These are phyloP conservation scores for Pogonomyrmex californicus DNA, from an alignment of 1,140 invertebrate genomes.

Conservation along the genomic window DNA sequence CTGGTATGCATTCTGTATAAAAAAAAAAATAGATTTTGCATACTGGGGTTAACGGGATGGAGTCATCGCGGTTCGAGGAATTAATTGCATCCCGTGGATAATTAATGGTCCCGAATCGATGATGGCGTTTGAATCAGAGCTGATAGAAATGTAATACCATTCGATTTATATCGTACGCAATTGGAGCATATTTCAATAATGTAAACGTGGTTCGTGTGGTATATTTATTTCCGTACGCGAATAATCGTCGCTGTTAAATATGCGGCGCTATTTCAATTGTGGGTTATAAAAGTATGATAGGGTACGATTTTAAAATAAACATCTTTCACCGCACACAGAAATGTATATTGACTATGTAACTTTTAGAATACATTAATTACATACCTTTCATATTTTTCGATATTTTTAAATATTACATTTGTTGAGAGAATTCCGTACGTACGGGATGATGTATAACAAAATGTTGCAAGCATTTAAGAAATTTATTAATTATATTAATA, in stretches of 20 bases:
- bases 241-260: conserved; percentile 39
- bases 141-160: conserved; percentile 56
- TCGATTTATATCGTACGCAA: conserved; percentile 49
- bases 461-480: neutral
- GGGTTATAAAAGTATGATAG: conserved; percentile 20
- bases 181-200: conserved; percentile 56
- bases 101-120: conserved; percentile 46
- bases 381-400: too few species aligned
- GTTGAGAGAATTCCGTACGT: neutral
- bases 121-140: conserved; percentile 44
- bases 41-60: conserved; percentile 20
- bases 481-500: conserved; percentile 5
- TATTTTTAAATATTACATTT: neutral
- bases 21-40: conserved; percentile 35
- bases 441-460: neutral
- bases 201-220: conserved; percentile 30
- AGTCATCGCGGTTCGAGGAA: conserved; percentile 37
- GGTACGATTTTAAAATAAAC: neutral
- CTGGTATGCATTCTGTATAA: neutral
- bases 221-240: conserved; percentile 48
- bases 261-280: neutral
- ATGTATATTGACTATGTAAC: neutral
- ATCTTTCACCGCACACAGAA: neutral
- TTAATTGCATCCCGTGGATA: conserved; percentile 55
- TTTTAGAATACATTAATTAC: neutral